Conservation (phyloP, 1,140 invertebrate species). For the Colletes latitarsis region DNA sequence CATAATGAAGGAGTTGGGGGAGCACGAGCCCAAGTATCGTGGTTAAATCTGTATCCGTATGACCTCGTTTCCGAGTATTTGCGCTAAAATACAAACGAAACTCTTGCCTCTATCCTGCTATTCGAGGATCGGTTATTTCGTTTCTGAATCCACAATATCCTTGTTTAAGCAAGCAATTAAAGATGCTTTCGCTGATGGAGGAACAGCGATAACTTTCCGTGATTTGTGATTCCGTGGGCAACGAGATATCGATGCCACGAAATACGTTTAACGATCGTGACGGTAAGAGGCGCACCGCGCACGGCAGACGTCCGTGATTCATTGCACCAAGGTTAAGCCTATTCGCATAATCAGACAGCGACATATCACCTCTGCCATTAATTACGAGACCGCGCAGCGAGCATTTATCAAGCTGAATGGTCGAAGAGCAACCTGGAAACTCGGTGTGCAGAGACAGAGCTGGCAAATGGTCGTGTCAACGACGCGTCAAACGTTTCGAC, state of each 20-base stretch:
- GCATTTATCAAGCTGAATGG: constrained; percentile 51
- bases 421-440: not conserved
- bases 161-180: too few relatives aligned
- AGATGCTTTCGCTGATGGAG: too few relatives aligned
- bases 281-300: not conserved
- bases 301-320: constrained; percentile 37
- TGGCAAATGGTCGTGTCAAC: constrained; percentile 46
- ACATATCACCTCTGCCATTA: constrained; percentile 54
- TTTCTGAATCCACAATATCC: too few relatives aligned
- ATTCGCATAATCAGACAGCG: constrained; percentile 56
- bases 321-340: constrained; percentile 39
- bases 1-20: too few relatives aligned
- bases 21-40: too few relatives aligned
- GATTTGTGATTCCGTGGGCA: constrained; percentile 4
- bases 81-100: too few relatives aligned
- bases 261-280: not conserved
- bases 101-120: too few relatives aligned
- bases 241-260: not conserved
- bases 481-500: not conserved
- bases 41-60: too few relatives aligned
- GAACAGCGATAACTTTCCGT: not conserved
- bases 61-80: too few relatives aligned
- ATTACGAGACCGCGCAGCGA: constrained; percentile 42
- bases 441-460: not conserved
- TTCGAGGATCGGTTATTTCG: too few relatives aligned